phyloP scores from a whole-genome alignment of 2,113 vertebrate genomes.

The Anarhynchus alexandrinus region DNA sequence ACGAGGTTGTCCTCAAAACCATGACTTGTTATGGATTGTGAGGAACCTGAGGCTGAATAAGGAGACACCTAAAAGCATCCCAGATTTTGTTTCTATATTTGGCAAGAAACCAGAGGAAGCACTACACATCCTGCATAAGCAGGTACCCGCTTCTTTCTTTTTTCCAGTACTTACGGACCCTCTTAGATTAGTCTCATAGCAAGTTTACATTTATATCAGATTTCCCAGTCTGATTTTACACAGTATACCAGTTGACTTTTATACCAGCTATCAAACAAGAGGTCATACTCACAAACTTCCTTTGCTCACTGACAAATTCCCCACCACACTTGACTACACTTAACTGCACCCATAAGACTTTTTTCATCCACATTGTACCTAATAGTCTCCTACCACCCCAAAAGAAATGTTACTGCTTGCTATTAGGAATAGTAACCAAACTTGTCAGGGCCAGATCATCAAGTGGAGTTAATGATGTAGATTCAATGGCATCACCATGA shows the following conservation, averaged over 20 bases:
- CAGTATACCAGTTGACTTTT: not conserved
- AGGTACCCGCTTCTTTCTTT: not conserved
- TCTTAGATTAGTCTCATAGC: not conserved
- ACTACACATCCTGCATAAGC: accelerated
- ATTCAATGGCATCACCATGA: not conserved
- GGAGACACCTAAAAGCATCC: not conserved
- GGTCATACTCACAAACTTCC: not conserved
- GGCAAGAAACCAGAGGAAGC: not conserved
- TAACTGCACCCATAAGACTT: not conserved
- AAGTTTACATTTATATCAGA: not conserved
- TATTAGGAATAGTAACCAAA: not conserved
- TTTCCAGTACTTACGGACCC: not conserved
- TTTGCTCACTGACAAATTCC: not conserved
- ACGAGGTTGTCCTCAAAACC: not conserved
- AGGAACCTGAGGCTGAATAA: not conserved
- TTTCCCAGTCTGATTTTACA: not conserved
- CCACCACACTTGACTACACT: not conserved
- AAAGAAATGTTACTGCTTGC: not conserved
- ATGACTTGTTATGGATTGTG: not conserved
- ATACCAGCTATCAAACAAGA: not conserved
- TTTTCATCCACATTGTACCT: not conserved
- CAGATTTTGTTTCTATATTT: not conserved
- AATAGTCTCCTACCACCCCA: not conserved
- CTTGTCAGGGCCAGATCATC: not conserved
- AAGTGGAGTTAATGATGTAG: not conserved